These are phyloP conservation scores for Oncopodura yosiiana DNA, from an alignment of 1,140 invertebrate species.

Conservation along the genomic window DNA sequence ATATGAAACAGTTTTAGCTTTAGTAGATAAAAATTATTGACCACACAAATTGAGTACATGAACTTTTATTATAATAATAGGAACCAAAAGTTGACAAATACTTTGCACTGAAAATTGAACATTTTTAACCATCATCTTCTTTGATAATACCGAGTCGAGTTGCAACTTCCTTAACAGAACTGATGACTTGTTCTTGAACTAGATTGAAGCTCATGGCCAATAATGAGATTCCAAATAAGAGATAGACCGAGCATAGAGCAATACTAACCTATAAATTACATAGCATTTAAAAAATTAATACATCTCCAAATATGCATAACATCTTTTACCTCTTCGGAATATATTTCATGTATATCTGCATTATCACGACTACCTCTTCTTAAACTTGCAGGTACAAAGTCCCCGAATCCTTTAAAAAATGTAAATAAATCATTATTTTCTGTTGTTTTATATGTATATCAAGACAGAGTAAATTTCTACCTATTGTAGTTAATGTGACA, in stretches of 20 bases:
- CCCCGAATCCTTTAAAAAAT: not conserved
- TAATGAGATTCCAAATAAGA: slow-evolving; percentile 91
- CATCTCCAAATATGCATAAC: no score
- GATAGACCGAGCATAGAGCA: slow-evolving; percentile 83
- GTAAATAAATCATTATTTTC: not conserved
- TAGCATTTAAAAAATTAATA: not conserved
- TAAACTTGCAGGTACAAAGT: not conserved
- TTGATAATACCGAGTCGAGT: slow-evolving; percentile 75
- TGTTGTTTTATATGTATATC: no score
- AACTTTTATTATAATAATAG: no score
- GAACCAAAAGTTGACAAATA: no score
- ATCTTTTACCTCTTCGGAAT: no score
- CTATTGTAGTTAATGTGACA: slow-evolving; percentile 88
- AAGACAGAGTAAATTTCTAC: slow-evolving; percentile 86
- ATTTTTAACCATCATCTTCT: slow-evolving; percentile 48
- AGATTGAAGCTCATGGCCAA: slow-evolving; percentile 98
- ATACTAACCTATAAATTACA: slow-evolving; percentile 53
- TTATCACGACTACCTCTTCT: slow-evolving; percentile 1
- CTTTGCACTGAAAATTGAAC: no score
- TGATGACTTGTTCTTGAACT: slow-evolving; percentile 83
- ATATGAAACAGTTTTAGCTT: no score
- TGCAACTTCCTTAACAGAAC: slow-evolving; percentile 60
- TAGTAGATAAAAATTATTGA: no score
- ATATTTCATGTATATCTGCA: no score
- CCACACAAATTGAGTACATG: no score